Conservation (phyloP, 2,113 vertebrate genomes). For the Lipophrys pholis region DNA sequence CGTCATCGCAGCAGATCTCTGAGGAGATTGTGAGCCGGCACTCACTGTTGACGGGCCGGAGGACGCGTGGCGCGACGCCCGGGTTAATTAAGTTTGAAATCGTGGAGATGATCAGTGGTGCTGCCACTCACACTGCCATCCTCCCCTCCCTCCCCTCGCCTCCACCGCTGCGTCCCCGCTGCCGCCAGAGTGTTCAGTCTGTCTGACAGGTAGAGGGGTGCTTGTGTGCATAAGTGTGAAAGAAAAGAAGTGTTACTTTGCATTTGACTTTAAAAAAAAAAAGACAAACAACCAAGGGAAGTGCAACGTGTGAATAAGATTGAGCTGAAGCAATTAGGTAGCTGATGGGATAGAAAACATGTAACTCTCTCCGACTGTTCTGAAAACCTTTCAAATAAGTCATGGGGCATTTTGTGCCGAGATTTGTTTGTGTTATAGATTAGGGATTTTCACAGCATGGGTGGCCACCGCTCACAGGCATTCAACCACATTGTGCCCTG, state of each 20-base stretch:
- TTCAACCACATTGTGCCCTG: too few relatives aligned
- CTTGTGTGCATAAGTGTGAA: constrained; percentile 34
- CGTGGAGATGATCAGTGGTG: constrained; percentile 74
- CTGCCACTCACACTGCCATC: constrained; percentile 70
- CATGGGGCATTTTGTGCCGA: too few relatives aligned
- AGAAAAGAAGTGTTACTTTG: constrained; percentile 25
- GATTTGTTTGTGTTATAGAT: too few relatives aligned
- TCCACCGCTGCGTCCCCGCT: constrained; percentile 13
- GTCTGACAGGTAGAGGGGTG: constrained; percentile 44
- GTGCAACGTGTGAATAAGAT: background rate
- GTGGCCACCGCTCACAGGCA: too few relatives aligned
- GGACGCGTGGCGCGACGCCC: constrained; percentile 50
- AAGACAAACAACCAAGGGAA: constrained; percentile 1
- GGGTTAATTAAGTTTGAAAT: constrained; percentile 85
- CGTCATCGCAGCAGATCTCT: constrained; percentile 52
- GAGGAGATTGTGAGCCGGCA: constrained; percentile 55
- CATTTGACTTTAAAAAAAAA: background rate
- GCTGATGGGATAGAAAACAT: background rate
- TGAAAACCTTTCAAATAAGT: too few relatives aligned
- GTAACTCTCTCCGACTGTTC: background rate
- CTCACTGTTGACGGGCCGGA: constrained; percentile 53
- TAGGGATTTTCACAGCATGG: too few relatives aligned
- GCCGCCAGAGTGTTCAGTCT: constrained; percentile 22
- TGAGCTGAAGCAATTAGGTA: background rate
- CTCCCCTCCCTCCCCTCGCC: constrained; percentile 4